phyloP scores from a whole-genome alignment of 2,797 vertebrate species.

The Tiaroga cobitis region DNA sequence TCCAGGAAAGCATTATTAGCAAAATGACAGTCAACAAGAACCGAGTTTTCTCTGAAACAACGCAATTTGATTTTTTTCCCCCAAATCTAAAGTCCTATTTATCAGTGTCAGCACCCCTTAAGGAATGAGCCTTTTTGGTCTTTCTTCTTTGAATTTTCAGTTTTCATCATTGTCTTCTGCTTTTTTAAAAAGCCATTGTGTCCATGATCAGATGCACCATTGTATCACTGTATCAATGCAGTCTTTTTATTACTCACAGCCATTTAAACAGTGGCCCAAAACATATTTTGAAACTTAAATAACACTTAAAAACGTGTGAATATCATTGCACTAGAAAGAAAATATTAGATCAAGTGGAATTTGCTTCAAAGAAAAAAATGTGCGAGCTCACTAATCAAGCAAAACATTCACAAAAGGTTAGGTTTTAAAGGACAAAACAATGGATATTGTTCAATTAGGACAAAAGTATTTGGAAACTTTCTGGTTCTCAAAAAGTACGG shows the following conservation, averaged over 20 bases:
- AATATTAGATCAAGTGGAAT: not conserved
- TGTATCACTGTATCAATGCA: not conserved
- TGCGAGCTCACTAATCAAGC: not conserved
- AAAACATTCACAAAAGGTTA: not conserved
- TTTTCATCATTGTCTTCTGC: too few species aligned
- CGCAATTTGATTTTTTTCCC: too few species aligned
- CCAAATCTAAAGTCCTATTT: too few species aligned
- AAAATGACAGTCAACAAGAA: not conserved
- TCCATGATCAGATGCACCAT: not conserved
- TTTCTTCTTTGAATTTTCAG: too few species aligned
- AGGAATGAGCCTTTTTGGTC: too few species aligned
- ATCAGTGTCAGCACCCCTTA: too few species aligned
- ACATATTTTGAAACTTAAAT: not conserved
- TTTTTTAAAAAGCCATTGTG: too few species aligned
- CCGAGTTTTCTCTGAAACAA: accelerated
- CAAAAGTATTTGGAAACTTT: not conserved
- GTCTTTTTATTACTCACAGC: not conserved
- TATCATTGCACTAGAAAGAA: not conserved
- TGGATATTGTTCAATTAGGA: not conserved
- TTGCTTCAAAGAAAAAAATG: not conserved
- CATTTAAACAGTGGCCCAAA: not conserved
- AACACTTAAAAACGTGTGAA: not conserved
- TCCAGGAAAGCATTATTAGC: not conserved
- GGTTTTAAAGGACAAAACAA: not conserved
- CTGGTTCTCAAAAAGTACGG: not conserved